Percentiles rank a stretch among this genome's conserved stretches.
Evolutionary conservation across 1,140 invertebrate genomes (phyloP).

Genomic region (Probaryconus sp.): DNA sequence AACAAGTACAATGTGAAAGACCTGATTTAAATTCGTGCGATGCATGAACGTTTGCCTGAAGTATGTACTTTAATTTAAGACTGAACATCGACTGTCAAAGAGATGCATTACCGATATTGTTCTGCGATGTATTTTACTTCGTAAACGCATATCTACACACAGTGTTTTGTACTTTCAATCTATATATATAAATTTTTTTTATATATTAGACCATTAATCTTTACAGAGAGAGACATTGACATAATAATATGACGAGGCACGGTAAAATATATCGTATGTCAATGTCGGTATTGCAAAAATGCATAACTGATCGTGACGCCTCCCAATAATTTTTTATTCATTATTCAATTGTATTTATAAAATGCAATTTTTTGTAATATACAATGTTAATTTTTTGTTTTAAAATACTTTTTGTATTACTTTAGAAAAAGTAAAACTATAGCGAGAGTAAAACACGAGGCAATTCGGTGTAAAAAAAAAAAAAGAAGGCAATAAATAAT

Average conservation of each 20-base stretch:
- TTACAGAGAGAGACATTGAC: slow-evolving; percentile 53
- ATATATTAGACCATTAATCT: slow-evolving; percentile 36
- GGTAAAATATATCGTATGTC: slow-evolving; percentile 60
- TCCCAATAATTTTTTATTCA: too few relatives aligned
- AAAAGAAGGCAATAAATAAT: too few relatives aligned
- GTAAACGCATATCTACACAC: slow-evolving; percentile 52
- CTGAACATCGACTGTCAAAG: slow-evolving; percentile 43
- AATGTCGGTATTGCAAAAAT: slow-evolving; percentile 55
- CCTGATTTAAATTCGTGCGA: slow-evolving; percentile 49
- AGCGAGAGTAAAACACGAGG: too few relatives aligned
- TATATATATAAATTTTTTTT: slow-evolving; percentile 33
- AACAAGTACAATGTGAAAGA: slow-evolving; percentile 37
- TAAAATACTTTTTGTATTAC: too few relatives aligned
- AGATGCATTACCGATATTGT: slow-evolving; percentile 57
- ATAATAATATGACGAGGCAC: slow-evolving; percentile 48
- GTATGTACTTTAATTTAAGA: slow-evolving; percentile 29
- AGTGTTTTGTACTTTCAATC: slow-evolving; percentile 57
- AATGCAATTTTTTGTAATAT: too few relatives aligned
- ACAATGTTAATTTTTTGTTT: too few relatives aligned
- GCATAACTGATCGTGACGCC: too few relatives aligned
- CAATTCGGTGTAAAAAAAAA: too few relatives aligned
- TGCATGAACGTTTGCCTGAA: slow-evolving; percentile 26
- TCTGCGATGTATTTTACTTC: slow-evolving; percentile 57
- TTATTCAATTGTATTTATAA: too few relatives aligned
- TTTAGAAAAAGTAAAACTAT: too few relatives aligned